Evolutionary conservation across 64 coral and sea anemone genomes (phyloP).

Genomic region (Porites lutea): DNA sequence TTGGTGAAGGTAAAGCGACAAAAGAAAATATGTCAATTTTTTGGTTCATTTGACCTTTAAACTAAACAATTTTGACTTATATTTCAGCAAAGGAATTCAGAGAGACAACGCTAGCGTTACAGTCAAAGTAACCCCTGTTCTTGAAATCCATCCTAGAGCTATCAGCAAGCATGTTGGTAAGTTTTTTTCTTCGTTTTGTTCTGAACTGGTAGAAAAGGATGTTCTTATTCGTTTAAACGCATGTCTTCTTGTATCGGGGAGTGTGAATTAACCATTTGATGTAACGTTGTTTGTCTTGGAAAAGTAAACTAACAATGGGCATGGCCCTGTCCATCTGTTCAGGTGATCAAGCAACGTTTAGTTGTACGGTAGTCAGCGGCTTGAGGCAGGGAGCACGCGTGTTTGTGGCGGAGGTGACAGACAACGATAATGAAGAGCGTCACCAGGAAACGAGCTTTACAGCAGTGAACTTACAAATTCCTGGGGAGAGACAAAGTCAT

Average conservation of each 20-base stretch:
- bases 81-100: slow-evolving; percentile 36
- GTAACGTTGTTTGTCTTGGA: too few species aligned
- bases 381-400: slow-evolving; percentile 23
- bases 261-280: too few species aligned
- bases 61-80: background rate
- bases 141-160: background rate
- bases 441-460: background rate
- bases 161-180: slow-evolving; percentile 20
- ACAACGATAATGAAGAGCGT: background rate
- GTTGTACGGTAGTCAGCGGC: slow-evolving; percentile 15
- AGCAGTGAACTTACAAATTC: background rate
- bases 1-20: too few species aligned
- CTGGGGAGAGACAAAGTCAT: background rate
- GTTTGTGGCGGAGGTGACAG: background rate
- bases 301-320: too few species aligned
- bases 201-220: background rate
- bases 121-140: background rate
- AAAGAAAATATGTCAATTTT: too few species aligned
- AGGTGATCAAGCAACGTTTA: slow-evolving; percentile 41
- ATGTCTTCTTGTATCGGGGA: too few species aligned
- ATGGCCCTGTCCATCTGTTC: background rate
- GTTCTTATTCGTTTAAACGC: too few species aligned
- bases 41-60: too few species aligned
- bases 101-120: background rate
- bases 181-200: background rate